These are phyloP conservation scores for Eulithis prunata DNA, from an alignment of 2,888 invertebrate species.

Conservation along the genomic window DNA sequence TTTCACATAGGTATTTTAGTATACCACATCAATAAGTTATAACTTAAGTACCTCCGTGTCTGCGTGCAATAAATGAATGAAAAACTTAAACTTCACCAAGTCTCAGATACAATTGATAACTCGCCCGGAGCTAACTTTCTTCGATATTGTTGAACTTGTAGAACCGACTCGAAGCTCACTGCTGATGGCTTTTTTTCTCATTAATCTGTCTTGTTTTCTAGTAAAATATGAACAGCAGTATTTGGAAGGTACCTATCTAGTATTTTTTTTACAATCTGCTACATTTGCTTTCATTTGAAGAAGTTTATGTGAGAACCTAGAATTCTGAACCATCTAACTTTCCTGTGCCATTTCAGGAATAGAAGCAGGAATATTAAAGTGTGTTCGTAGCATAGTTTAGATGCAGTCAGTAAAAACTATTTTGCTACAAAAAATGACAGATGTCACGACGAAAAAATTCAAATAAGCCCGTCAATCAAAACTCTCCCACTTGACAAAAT, in stretches of 20 bases:
- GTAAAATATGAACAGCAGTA: no score
- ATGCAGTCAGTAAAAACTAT: constrained; percentile 7
- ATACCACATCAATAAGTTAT: constrained; percentile 2
- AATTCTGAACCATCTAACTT: no score
- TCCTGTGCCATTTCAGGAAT: no score
- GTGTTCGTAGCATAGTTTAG: background rate
- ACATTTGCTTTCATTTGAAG: no score
- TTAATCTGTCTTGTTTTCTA: background rate
- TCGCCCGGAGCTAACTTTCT: constrained; percentile 71
- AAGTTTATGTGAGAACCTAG: no score
- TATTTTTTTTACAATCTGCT: no score
- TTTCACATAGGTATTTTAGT: background rate
- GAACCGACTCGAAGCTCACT: constrained; percentile 49
- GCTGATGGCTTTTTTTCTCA: constrained; percentile 14
- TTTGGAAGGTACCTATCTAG: no score
- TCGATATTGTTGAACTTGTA: constrained; percentile 68
- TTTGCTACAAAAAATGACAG: constrained; percentile 41
- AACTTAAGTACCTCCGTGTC: background rate
- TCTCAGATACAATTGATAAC: constrained; percentile 77
- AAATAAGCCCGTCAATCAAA: constrained; percentile 55
- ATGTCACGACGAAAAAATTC: constrained; percentile 51
- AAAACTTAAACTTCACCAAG: constrained; percentile 71
- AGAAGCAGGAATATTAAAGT: background rate
- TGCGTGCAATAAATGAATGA: constrained; percentile 73
- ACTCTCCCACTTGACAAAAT: constrained; percentile 62